These are phyloP conservation scores for Euschistus heros DNA, from an alignment of 1,140 invertebrate genomes.

Conservation along the genomic window DNA sequence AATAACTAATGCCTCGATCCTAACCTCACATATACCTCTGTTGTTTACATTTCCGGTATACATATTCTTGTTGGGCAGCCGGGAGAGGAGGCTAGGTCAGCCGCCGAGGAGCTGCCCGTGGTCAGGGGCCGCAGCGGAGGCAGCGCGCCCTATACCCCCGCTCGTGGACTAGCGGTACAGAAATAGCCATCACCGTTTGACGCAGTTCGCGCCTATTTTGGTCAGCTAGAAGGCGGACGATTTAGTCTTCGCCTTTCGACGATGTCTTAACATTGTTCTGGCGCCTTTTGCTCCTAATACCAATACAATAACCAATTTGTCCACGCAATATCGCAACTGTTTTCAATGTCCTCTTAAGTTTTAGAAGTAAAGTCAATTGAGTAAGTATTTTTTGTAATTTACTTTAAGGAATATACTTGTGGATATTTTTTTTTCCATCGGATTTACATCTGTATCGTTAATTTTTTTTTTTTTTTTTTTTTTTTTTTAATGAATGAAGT, in stretches of 20 bases:
- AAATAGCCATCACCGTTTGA: slow-evolving; percentile 24
- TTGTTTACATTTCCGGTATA: too few species aligned
- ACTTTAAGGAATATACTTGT: too few species aligned
- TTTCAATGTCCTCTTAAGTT: too few species aligned
- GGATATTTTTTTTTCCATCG: too few species aligned
- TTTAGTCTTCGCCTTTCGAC: slow-evolving; percentile 10
- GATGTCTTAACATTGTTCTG: slow-evolving; percentile 12
- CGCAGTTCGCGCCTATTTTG: slow-evolving; percentile 28
- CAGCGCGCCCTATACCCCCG: background rate
- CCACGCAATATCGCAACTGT: background rate
- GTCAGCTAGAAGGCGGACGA: slow-evolving; percentile 20
- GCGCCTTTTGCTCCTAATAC: background rate
- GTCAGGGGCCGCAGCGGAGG: background rate
- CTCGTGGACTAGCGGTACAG: background rate
- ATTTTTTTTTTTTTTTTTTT: too few species aligned
- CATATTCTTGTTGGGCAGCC: too few species aligned
- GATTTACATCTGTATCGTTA: too few species aligned
- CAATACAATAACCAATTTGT: background rate
- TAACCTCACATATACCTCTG: too few species aligned
- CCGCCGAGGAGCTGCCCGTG: background rate
- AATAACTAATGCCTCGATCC: too few species aligned
- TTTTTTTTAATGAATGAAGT: too few species aligned
- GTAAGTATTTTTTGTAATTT: too few species aligned
- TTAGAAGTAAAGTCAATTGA: too few species aligned
- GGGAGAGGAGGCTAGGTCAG: background rate